phyloP scores from a whole-genome alignment of 2,113 vertebrate genomes.

The Xiphias gladius region DNA sequence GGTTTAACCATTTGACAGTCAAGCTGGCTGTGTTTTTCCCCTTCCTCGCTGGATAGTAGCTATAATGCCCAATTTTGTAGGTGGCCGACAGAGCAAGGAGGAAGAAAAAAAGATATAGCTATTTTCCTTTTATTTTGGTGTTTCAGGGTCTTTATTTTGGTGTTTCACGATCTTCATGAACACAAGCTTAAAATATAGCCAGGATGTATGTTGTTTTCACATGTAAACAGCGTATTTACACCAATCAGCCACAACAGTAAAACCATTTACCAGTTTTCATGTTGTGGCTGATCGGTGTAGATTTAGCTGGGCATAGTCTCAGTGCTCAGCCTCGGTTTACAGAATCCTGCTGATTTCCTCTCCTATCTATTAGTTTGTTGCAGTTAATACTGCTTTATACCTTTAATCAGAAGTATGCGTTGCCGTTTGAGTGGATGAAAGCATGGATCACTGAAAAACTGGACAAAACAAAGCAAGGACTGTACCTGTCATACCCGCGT shows the following conservation, averaged over 20 bases:
- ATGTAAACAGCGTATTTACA: not conserved
- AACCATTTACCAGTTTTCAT: too few relatives aligned
- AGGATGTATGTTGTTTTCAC: not conserved
- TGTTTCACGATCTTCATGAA: not conserved
- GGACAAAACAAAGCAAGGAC: not conserved
- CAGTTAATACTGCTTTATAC: not conserved
- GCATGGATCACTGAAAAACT: not conserved
- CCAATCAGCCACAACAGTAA: too few relatives aligned
- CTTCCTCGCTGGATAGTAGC: not conserved
- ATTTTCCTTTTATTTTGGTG: not conserved
- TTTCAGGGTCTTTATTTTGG: not conserved
- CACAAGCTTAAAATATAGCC: not conserved
- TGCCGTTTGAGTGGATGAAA: not conserved
- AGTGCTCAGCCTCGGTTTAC: not conserved
- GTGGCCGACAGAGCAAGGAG: not conserved
- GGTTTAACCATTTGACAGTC: not conserved
- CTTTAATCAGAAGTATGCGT: not conserved
- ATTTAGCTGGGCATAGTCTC: too few relatives aligned
- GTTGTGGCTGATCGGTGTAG: too few relatives aligned
- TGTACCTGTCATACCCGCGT: not conserved
- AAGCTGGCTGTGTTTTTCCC: not conserved
- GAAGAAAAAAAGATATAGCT: not conserved
- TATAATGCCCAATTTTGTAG: not conserved
- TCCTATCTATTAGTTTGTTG: not conserved
- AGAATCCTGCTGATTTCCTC: not conserved